These are phyloP conservation scores for Chymomyza fuscimana DNA, from an alignment of 2,888 invertebrate species.

Conservation along the genomic window DNA sequence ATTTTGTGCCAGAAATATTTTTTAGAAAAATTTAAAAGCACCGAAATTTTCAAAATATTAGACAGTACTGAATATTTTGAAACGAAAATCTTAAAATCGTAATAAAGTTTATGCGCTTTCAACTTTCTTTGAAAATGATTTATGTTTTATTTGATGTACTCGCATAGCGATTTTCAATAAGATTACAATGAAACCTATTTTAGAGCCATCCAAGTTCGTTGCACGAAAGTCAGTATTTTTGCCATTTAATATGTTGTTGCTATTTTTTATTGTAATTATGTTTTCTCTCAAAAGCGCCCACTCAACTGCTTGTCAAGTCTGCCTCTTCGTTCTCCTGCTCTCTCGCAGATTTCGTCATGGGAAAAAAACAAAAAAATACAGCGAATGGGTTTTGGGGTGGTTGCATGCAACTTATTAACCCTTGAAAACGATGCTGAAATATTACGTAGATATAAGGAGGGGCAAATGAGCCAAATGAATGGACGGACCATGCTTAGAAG, in stretches of 20 bases:
- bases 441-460: background rate
- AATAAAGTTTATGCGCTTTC: no score
- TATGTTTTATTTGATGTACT: no score
- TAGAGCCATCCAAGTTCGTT: background rate
- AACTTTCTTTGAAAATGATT: no score
- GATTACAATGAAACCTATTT: background rate
- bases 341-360: conserved; percentile 12
- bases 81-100: no score
- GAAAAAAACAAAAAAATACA: conserved; percentile 3
- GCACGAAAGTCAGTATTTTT: background rate
- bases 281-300: background rate
- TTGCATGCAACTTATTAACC: background rate
- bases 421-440: no score
- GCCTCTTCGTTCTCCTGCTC: background rate
- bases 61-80: no score
- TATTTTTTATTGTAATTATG: conserved; percentile 6
- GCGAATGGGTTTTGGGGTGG: background rate
- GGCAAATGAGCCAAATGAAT: background rate
- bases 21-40: no score
- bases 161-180: no score
- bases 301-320: background rate
- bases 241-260: background rate
- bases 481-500: background rate
- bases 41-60: no score
- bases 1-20: no score